Percentiles rank a stretch among this genome's conserved stretches.
phyloP scores from a whole-genome alignment of 2,888 invertebrate genomes.

The Meiosimyza platycephala region DNA sequence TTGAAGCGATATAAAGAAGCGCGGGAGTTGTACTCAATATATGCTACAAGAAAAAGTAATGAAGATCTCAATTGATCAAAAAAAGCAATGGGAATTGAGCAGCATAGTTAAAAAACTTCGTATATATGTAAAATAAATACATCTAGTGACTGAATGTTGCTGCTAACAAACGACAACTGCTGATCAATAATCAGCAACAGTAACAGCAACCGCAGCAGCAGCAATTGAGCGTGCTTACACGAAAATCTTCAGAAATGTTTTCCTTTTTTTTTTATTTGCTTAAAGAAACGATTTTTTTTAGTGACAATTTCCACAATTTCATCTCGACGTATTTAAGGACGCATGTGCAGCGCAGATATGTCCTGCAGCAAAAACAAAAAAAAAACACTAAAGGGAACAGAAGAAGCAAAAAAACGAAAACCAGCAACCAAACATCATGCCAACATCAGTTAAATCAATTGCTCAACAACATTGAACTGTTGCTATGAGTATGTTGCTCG shows the following conservation, averaged over 20 bases:
- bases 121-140: not conserved
- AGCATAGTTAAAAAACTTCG: not conserved
- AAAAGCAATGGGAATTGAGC: not conserved
- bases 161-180: slow-evolving; percentile 23
- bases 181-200: slow-evolving; percentile 31
- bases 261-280: too few relatives aligned
- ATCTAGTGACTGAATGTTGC: not conserved
- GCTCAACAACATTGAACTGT: slow-evolving; percentile 58
- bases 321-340: slow-evolving; percentile 21
- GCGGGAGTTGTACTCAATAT: slow-evolving; percentile 14
- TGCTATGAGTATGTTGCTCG: slow-evolving; percentile 11
- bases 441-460: slow-evolving; percentile 61
- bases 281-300: slow-evolving; percentile 10
- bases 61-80: slow-evolving; percentile 31
- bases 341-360: slow-evolving; percentile 2
- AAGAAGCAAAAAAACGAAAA: not conserved
- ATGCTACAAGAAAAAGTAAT: not conserved
- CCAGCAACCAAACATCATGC: slow-evolving; percentile 33
- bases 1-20: not conserved
- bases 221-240: slow-evolving; percentile 29
- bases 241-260: slow-evolving; percentile 7
- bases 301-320: slow-evolving; percentile 11
- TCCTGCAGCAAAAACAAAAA: not conserved
- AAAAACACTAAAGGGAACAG: not conserved
- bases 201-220: not conserved